These are phyloP conservation scores for Chelidonichthys spinosus DNA, from an alignment of 2,797 vertebrate species.

Conservation along the genomic window DNA sequence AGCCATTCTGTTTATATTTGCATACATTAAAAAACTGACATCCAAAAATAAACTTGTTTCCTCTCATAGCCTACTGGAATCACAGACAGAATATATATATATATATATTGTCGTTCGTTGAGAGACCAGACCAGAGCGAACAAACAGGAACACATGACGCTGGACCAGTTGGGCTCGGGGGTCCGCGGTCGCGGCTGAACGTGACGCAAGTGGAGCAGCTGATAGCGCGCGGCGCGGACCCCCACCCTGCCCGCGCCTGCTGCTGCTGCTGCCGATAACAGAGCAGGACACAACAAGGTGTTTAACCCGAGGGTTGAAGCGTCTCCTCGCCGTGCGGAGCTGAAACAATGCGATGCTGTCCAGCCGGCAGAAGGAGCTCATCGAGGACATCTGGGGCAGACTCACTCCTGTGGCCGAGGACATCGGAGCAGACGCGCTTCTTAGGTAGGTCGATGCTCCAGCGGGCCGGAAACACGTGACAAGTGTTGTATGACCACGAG, in stretches of 20 bases:
- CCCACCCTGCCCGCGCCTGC: constrained; percentile 63
- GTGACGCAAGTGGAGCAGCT: constrained; percentile 35
- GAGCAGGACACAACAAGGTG: neutral
- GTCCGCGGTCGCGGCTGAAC: too few species aligned
- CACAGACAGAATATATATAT: too few species aligned
- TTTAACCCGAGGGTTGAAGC: too few species aligned
- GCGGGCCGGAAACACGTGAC: too few species aligned
- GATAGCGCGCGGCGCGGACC: constrained; percentile 51
- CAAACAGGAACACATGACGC: too few species aligned
- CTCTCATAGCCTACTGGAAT: neutral
- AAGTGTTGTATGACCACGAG: neutral
- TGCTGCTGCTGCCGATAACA: constrained; percentile 57
- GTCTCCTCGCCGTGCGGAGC: too few species aligned
- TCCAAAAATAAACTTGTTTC: neutral
- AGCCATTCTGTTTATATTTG: neutral
- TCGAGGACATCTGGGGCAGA: constrained; percentile 75
- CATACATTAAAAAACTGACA: neutral
- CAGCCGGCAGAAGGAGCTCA: constrained; percentile 76
- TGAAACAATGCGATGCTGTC: constrained; percentile 77
- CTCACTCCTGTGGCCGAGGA: constrained; percentile 77
- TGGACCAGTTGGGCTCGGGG: too few species aligned
- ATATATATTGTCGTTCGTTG: too few species aligned
- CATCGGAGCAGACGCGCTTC: constrained; percentile 83
- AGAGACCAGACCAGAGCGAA: too few species aligned
- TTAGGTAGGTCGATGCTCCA: constrained; percentile 72